Conservation (phyloP, 2,888 invertebrate species). For the Cataglyphis cursor region DNA sequence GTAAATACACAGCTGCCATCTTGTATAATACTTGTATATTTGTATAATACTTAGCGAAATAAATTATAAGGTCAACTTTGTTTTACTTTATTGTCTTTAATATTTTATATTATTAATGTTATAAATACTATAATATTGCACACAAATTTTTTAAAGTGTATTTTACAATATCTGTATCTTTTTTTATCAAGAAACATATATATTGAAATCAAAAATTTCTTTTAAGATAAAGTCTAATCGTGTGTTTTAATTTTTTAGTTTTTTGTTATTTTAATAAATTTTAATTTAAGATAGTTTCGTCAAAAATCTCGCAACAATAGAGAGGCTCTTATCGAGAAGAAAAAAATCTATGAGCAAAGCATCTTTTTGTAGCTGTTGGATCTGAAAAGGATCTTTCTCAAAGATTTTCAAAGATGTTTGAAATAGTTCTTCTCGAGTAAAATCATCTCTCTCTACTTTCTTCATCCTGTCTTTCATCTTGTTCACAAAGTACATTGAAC, state of each 20-base stretch:
- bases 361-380: background rate
- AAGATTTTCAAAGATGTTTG: background rate
- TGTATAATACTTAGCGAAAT: conserved; percentile 67
- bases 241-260: background rate
- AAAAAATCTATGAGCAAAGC: background rate
- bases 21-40: conserved; percentile 65
- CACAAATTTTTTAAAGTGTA: background rate
- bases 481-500: conserved; percentile 72
- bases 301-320: background rate
- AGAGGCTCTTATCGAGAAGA: background rate
- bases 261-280: background rate
- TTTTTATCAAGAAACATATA: background rate
- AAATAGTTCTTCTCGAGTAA: background rate
- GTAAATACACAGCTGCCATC: conserved; percentile 75
- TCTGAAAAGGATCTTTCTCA: background rate
- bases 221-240: background rate
- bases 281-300: background rate
- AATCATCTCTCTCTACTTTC: background rate
- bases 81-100: background rate
- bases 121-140: background rate
- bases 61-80: background rate
- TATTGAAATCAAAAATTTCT: background rate
- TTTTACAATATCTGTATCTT: background rate
- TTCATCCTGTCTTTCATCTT: background rate
- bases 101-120: background rate